Base-by-base conservation (phyloP, 2,888 invertebrate genomes). In the Amiota mariae region DNA sequence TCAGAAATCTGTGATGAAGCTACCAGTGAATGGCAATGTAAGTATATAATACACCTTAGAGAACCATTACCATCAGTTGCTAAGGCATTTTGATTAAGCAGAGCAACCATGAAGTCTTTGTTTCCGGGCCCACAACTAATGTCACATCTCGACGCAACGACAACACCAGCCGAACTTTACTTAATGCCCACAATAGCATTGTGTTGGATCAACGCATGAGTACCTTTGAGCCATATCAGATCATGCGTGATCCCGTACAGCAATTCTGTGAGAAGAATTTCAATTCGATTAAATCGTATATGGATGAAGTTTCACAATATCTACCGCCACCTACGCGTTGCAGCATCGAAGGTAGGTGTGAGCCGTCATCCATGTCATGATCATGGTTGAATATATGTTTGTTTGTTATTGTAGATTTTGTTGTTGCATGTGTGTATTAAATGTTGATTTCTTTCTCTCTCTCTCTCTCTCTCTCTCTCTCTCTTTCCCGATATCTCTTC, bases 241-340 rank as follows among this genome's bases (percentile, higher is more conserved):
- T 90, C 59, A 96, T 96, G 96, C 89, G 96, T 36, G 96, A 96
- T 88, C 96, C 96, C 0, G 96, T 98, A 57, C 97, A 97, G 87
- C 97, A 98, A 90, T 98, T 98, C 90, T 98, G 98, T 90, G 97
- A 97, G 90, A 98, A 98, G 89, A 97, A 98, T 88, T 91, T 97
- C 78, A 94, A 95, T 80, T 97, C 97, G 88, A 98, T 98, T 73
- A 96, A 96, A 89, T 92, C 93, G 20, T 98, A 96, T 86, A 97
- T 98, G 94, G 95, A 95, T 81, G 95, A 95, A 86, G 93, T 97
- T 8, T 95, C 95, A 47, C 91, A 95, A 76, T 92, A 94, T 85
- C 92, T 98, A 85, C 98, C 98, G 13, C 94, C 97, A 59, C 98
- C 98, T 0, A 95, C 96, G 6, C 96, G 97, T 88, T 98, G 97